Conservation (phyloP, 2,888 invertebrate species). For the Ptilodon capucinus region DNA sequence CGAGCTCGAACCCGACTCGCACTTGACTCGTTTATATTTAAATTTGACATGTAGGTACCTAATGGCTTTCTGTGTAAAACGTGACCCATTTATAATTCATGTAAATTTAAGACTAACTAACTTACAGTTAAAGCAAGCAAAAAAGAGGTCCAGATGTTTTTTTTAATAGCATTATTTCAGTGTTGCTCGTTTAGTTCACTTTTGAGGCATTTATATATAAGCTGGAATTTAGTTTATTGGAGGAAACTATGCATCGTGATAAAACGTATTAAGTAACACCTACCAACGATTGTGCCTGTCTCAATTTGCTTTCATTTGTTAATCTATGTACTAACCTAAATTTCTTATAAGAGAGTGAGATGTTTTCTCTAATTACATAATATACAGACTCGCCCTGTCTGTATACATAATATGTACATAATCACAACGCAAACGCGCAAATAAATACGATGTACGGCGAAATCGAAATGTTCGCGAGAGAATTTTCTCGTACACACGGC, state of each 20-base stretch:
- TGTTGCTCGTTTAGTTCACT: no score
- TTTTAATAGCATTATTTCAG: no score
- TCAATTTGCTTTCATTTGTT: no score
- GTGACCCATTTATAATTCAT: slow-evolving; percentile 40
- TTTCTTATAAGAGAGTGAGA: not conserved
- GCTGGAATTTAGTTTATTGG: no score
- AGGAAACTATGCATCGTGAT: no score
- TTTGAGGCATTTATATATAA: no score
- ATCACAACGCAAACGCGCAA: slow-evolving; percentile 38
- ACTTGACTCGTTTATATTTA: slow-evolving; percentile 38
- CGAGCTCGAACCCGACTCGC: slow-evolving; percentile 13
- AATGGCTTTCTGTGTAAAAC: slow-evolving; percentile 33
- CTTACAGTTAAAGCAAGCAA: slow-evolving; percentile 16
- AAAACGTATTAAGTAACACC: no score
- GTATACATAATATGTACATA: slow-evolving; percentile 10
- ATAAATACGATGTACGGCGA: slow-evolving; percentile 41
- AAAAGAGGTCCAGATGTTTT: no score
- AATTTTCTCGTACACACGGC: slow-evolving; percentile 53
- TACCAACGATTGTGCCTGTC: no score
- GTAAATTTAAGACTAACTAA: slow-evolving; percentile 34
- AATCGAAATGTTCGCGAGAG: slow-evolving; percentile 55
- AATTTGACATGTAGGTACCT: slow-evolving; percentile 34
- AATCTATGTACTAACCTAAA: no score
- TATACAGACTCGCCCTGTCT: not conserved
- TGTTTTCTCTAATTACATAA: not conserved